phyloP scores from a whole-genome alignment of 2,797 vertebrate species.

The Thamnophis elegans region DNA sequence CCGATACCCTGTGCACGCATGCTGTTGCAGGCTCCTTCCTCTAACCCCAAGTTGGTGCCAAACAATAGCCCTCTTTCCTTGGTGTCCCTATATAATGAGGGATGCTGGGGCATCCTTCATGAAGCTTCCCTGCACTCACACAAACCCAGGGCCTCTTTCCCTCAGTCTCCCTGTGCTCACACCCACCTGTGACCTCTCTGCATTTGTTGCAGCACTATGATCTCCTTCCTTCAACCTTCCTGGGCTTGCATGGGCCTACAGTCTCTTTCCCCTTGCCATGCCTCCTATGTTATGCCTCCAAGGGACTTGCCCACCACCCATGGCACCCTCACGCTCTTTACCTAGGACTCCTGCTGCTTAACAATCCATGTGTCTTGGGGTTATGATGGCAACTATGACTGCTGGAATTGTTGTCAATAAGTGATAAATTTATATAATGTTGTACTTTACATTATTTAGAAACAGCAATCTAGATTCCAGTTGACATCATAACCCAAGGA shows the following conservation, averaged over 20 bases:
- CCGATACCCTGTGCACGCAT: not conserved
- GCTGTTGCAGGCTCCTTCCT: too few relatives aligned
- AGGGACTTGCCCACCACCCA: not conserved
- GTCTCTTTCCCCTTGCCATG: not conserved
- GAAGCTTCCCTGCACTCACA: not conserved
- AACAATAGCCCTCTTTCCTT: not conserved
- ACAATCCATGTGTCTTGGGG: not conserved
- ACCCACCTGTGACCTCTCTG: not conserved
- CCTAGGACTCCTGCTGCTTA: not conserved
- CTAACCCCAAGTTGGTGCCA: too few relatives aligned
- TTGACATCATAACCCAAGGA: not conserved
- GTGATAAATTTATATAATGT: not conserved
- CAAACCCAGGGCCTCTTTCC: not conserved
- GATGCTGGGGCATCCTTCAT: not conserved
- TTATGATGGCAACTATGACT: not conserved
- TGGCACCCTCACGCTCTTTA: not conserved
- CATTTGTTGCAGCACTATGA: not conserved
- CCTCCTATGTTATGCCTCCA: not conserved
- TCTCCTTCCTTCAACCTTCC: not conserved
- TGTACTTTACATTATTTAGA: not conserved
- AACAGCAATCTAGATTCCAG: not conserved
- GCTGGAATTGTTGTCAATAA: not conserved
- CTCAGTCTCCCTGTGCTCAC: not conserved
- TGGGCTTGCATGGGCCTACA: not conserved
- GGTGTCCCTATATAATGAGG: not conserved